Evolutionary conservation across 2,888 invertebrate genomes (phyloP), one percentile per base, ranked within the genome.

Genomic region (Campoplex capitator): DNA sequence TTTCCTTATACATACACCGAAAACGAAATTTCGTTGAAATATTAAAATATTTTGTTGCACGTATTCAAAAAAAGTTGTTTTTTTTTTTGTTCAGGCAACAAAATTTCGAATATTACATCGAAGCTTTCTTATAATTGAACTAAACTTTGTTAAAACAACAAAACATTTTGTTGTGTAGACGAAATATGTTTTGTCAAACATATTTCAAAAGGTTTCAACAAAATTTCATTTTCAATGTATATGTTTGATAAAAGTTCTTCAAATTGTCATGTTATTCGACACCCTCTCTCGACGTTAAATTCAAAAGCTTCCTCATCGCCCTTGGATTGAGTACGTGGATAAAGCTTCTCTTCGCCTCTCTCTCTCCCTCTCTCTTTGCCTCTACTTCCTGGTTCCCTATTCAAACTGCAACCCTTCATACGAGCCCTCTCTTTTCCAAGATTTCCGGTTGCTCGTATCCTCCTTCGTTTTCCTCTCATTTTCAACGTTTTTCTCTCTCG

Each of bases 251-350:
- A 11, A 45, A 45, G 28, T 28, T 2, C 58, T 58, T 62, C n/a
- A 13, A 54, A 74, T 74, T 38, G 58, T 58, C n/a, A 0, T 74
- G 56, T 58, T 38, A n/a, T 77, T 77, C 77, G 73, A 68, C 74
- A 74, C 68, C 79, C 42, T 71, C 42, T 71, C 38, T 71, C 71
- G 76, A 71, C 65, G 54, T 45, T 51, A 83, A 83, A 83, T 71
- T 86, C 75, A 75, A 79, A 75, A 83, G 58, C 23, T 75, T 35
- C 35, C 73, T 67, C 56, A 35, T 74, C 38, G 16, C 23, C 35
- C 23, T n/a, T 56, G n/a, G 56, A 13, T 56, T 23, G 38, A 42
- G 56, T n/a, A 56, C 38, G 56, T 56, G 48, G 28, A 28, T 23
- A 51, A n/a, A 38, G 28, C n/a, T 51, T 54, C 51, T 48, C 48